Evolutionary conservation across 2,113 vertebrate genomes (phyloP).

Genomic region (Petrocephalus zakoni): DNA sequence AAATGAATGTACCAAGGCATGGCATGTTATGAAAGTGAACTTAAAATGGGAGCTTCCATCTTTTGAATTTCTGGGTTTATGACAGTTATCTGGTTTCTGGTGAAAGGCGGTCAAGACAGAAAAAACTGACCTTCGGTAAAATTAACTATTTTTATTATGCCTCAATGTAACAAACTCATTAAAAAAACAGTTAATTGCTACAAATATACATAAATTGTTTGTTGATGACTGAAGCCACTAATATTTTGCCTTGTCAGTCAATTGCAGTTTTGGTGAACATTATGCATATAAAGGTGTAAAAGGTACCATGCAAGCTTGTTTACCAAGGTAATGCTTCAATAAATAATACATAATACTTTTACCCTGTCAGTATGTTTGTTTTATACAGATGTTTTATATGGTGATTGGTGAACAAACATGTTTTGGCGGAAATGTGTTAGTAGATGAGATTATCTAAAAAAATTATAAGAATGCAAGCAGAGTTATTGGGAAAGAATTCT

Average conservation of each 20-base stretch:
- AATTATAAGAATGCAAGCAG: neutral
- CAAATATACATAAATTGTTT: neutral
- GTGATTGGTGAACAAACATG: neutral
- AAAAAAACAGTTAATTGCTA: neutral
- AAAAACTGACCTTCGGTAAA: neutral
- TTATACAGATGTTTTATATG: neutral
- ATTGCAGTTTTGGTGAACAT: neutral
- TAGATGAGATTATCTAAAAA: neutral
- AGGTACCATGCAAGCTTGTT: too few species aligned
- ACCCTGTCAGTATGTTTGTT: too few species aligned
- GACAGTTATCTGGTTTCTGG: neutral
- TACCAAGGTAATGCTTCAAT: neutral
- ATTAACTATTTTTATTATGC: neutral
- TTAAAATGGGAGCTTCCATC: neutral
- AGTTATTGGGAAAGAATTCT: neutral
- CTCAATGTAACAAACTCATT: neutral
- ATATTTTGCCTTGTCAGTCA: neutral
- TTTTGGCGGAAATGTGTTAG: conserved; percentile 2
- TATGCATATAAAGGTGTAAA: neutral
- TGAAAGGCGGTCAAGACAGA: neutral
- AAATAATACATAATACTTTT: neutral
- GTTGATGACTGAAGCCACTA: neutral
- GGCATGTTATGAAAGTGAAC: neutral
- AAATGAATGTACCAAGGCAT: neutral
- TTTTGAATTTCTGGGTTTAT: neutral